Evolutionary conservation across 2,113 vertebrate species (phyloP).

Genomic region (Rhegmatorhina hoffmannsi): DNA sequence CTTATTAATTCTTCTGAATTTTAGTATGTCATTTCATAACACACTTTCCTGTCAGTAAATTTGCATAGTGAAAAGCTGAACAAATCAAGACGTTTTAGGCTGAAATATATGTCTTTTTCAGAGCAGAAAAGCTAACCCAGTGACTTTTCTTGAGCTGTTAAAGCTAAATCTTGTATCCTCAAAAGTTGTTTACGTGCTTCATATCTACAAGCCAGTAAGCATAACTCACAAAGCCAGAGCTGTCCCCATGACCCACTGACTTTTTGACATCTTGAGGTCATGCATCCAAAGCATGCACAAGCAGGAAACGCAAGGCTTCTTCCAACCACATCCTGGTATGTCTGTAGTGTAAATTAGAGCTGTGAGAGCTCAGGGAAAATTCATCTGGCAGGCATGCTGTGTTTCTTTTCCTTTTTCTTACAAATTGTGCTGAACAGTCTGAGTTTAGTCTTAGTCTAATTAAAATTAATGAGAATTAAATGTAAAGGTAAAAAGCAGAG

Average conservation of each 20-base stretch:
- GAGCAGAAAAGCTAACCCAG: neutral
- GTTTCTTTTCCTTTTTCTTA: conserved; percentile 50
- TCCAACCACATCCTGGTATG: conserved; percentile 63
- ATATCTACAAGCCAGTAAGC: conserved; percentile 44
- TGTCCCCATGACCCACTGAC: conserved; percentile 57
- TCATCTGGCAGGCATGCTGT: conserved; percentile 45
- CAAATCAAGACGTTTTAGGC: neutral
- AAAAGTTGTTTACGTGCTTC: conserved; percentile 52
- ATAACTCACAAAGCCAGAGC: conserved; percentile 9
- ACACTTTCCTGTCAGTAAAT: neutral
- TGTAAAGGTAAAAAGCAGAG: neutral
- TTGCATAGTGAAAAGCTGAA: neutral
- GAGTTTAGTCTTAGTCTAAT: neutral
- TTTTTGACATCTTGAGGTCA: conserved; percentile 63
- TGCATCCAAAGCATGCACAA: conserved; percentile 55
- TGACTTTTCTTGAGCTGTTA: neutral
- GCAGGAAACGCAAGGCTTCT: conserved; percentile 57
- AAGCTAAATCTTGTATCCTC: conserved; percentile 20
- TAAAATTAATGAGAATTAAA: conserved; percentile 33
- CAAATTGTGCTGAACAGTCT: neutral
- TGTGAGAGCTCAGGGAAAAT: conserved; percentile 54
- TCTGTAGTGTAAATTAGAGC: conserved; percentile 57
- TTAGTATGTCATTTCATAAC: neutral
- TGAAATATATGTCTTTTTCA: neutral
- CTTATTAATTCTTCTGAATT: neutral